Base-by-base conservation (phyloP, 2,113 vertebrate species). In the Microcebus ravelobensis region DNA sequence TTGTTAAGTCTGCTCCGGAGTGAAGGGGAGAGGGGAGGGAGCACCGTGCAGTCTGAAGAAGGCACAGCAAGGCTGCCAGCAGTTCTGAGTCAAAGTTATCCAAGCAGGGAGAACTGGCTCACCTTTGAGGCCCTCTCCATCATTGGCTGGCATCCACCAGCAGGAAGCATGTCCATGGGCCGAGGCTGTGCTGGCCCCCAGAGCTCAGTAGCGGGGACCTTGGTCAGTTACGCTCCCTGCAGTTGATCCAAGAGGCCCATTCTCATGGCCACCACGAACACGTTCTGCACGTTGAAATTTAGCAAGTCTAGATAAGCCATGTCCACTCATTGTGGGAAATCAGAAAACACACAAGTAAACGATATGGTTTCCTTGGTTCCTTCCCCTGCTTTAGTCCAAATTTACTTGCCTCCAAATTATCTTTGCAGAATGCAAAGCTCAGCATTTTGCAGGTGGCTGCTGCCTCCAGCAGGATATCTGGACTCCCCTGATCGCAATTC, bases 331-430 rank as follows among this genome's bases (percentile, higher is more conserved):
- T 11, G 31, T 71, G 25, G 20, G 48, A 65, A 87, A 39, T 67
- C 20, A 83, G 77, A 63, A 79, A 89, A 18, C 4, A 68, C 1
- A 39, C 57, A 36, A 25, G 29, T 13, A 4, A 5, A 61, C 0
- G 0, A 0, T 11, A 31, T 1, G 5, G 5, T 39, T 36, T 34
- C 48, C 18, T 25, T 29, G 11, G 10, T 29, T 79, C 15, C 14
- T 96, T 59, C 34, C 23, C 36, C 11, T 18, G 12, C 15, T 82
- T 45, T 10, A 34, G 39, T 55, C 23, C 34, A 45, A 45, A n/a
- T 74, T 76, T 17, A 57, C 45, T 25, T 23, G 23, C 23, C 6
- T 39, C 57, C 12, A n/a, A 86, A 39, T 90, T 45, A 14, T 77
- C 59, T 82, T 85, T 36, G 11, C 6, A 8, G 39, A 77, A 57